These are phyloP conservation scores for Bubo blakistoni DNA, from an alignment of 2,113 vertebrate species.

Conservation along the genomic window DNA sequence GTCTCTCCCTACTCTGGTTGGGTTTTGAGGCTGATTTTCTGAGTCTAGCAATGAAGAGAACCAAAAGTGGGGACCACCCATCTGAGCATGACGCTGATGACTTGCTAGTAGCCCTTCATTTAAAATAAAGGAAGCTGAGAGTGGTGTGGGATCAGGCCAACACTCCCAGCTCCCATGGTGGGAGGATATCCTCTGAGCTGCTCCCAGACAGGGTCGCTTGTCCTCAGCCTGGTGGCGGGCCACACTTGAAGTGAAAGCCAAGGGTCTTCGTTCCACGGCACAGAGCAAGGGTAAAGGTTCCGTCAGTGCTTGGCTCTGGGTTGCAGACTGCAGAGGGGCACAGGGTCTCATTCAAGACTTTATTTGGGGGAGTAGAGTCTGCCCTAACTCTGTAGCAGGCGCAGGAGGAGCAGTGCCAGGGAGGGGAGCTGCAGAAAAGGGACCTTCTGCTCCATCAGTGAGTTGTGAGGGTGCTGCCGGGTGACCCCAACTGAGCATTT, in stretches of 20 bases:
- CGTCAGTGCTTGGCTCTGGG: not conserved
- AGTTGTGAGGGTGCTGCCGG: not conserved
- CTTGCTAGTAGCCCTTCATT: rapidly evolving
- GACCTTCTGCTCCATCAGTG: not conserved
- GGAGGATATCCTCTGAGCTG: not conserved
- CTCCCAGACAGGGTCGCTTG: not conserved
- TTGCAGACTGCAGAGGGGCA: rapidly evolving
- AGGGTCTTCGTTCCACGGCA: not conserved
- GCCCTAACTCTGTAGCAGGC: rapidly evolving
- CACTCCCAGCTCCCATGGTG: rapidly evolving
- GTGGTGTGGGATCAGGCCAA: not conserved
- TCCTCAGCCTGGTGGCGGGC: not conserved
- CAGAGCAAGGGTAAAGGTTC: not conserved
- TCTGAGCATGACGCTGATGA: not conserved
- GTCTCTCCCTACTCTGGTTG: rapidly evolving
- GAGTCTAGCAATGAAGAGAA: not conserved
- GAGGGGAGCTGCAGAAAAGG: not conserved
- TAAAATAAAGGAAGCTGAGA: not conserved
- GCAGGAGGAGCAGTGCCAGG: rapidly evolving
- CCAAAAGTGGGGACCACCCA: rapidly evolving
- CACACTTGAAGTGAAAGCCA: rapidly evolving
- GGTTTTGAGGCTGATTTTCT: not conserved
- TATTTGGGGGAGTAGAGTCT: not conserved
- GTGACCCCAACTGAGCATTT: rapidly evolving
- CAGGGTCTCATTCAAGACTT: not conserved